Evolutionary conservation across 30 jellyfish, hydroid and myxozoan species (phyloP).

Genomic region (Morbakka virulenta): DNA sequence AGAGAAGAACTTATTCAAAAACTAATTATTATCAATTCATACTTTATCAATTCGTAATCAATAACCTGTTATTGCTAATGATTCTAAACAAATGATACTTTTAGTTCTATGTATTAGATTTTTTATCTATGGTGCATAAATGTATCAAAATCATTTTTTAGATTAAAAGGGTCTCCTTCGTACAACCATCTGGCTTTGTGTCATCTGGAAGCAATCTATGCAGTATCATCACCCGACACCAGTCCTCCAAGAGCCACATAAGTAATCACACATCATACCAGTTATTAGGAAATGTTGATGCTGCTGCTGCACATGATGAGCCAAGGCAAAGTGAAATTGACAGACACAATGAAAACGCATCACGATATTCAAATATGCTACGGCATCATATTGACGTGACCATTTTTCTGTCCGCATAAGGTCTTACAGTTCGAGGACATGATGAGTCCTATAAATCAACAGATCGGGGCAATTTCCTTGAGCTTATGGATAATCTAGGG

Average conservation of each 20-base stretch:
- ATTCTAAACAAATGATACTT: too few relatives aligned
- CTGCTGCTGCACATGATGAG: slow-evolving; percentile 14
- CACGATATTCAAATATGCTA: slow-evolving; percentile 20
- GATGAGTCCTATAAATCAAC: slow-evolving; percentile 27
- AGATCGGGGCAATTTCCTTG: slow-evolving; percentile 23
- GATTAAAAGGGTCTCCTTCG: too few relatives aligned
- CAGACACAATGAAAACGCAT: slow-evolving; percentile 16
- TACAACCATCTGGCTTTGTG: slow-evolving; percentile 4
- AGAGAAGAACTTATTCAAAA: too few relatives aligned
- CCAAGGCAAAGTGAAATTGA: slow-evolving; percentile 21
- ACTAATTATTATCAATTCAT: too few relatives aligned
- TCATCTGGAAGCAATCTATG: not conserved
- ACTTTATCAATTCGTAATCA: too few relatives aligned
- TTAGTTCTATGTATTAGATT: too few relatives aligned
- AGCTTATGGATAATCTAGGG: slow-evolving; percentile 24
- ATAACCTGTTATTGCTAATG: too few relatives aligned
- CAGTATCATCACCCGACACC: slow-evolving; percentile 14
- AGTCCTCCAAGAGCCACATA: slow-evolving; percentile 22
- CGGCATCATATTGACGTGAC: slow-evolving; percentile 18
- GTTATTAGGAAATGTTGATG: slow-evolving; percentile 29
- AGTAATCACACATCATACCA: slow-evolving; percentile 18
- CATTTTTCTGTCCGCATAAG: slow-evolving; percentile 20
- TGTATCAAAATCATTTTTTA: too few relatives aligned
- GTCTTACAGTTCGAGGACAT: slow-evolving; percentile 29
- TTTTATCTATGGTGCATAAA: too few relatives aligned